Evolutionary conservation across 2,113 vertebrate species (phyloP), one percentile per base, ranked within the genome.

Genomic region (Collichthys lucidus): DNA sequence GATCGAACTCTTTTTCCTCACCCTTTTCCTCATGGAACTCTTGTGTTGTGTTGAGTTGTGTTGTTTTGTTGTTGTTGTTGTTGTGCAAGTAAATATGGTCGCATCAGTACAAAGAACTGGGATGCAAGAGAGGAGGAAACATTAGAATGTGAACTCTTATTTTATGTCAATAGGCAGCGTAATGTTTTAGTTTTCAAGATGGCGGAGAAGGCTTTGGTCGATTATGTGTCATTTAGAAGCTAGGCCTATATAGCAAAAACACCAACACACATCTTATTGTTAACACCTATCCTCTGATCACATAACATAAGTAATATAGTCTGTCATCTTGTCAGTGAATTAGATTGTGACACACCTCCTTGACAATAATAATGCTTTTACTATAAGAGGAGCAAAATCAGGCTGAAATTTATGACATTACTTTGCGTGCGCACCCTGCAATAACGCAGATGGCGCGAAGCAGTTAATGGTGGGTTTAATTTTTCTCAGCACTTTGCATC

Each of bases 401-500:
- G 68, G 40, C 40, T 20, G 61, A 82, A 80, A 91, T 94, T 85
- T 88, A 90, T 73, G 71, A 73, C 80, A 71, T 82, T 73, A 53
- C 63, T 49, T 63, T 69, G 69, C 46, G 77, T 83, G 79, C 77
- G 83, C 80, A 77, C 80, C 63, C 82, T 61, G 90, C 88, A 85
- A 82, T 87, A 86, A 84, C 81, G 63, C 88, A 88, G 91, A 92
- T 91, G 91, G 88, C 66, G 69, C 29, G 59, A 85, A 79, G 70
- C 80, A 85, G 81, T 87, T 93, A 92, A 94, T 92, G 89, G 88
- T 76, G 61, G 82, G 84, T 91, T 88, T 85, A 69, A 89, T 90
- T 82, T 84, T 79, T 70, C 90, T 82, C 79, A 65, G 79, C 84
- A 79, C 84, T 86, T 79, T 81, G 84, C 71, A 57, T 90, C 80